Evolutionary conservation across 2,888 invertebrate genomes (phyloP), one percentile per base, ranked within the genome.

Genomic region (Campoplex capitator): DNA sequence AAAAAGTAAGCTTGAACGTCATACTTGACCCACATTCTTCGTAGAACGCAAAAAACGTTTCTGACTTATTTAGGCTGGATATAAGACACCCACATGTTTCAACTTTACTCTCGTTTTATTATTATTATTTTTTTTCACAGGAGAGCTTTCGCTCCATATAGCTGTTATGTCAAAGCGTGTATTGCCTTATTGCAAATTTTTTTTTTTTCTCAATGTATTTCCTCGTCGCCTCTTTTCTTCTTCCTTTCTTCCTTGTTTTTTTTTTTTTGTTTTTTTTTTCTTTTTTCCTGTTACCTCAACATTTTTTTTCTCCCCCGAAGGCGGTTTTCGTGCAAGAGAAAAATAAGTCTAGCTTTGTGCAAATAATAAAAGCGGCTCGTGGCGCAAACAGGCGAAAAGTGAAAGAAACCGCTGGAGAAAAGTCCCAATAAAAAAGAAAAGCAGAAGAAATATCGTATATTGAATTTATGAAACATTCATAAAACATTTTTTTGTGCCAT

Each of bases 11-110:
- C 38, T 77, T 71, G 62, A 62, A 32, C 70, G 70, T 83, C 77
- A 62, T 76, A 62, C 76, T 83, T 83, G 83, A 83, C 83, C 83
- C 71, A 83, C 83, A 77, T 83, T 70, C 70, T 42, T n/a, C 70
- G 28, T 13, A 67, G 16, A 74, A 3, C 38, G 56, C 18, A n/a
- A 75, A 75, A 81, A 83, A 76, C 58, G 35, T 28, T 51, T 71
- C 70, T 77, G 83, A 83, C 76, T 77, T 77, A 83, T 83, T 83
- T 70, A 71, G 68, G 42, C 48, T 35, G 70, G 11, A 4, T 51
- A 51, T 83, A 76, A 76, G 76, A 76, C 62, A 58, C 62, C 56
- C 48, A 62, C 76, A 62, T 71, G 58, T 83, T 58, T 76, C 11
- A 76, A 76, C 83, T 76, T 83, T 75, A 48, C 67, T 68, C 48